Conservation (phyloP, 2,888 invertebrate genomes). For the Drosophila mimetica region DNA sequence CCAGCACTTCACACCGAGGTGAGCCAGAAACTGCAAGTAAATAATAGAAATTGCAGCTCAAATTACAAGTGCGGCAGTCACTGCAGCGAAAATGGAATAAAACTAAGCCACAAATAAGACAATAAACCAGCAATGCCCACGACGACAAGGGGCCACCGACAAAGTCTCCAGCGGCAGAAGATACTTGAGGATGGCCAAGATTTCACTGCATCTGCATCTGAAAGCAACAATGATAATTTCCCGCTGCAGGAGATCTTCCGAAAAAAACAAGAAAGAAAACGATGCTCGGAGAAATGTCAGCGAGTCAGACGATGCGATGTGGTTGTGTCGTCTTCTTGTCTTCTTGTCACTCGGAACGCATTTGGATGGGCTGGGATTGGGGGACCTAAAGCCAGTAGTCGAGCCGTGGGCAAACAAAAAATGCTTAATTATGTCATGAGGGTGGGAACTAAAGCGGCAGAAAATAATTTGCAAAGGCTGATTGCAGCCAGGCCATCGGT, state of each 20-base stretch:
- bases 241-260: slow-evolving; percentile 68
- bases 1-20: slow-evolving; percentile 59
- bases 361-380: slow-evolving; percentile 32
- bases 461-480: slow-evolving; percentile 53
- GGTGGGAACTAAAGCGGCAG: slow-evolving; percentile 77
- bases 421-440: slow-evolving; percentile 84
- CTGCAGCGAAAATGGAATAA: slow-evolving; percentile 51
- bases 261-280: slow-evolving; percentile 47
- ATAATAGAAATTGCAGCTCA: slow-evolving; percentile 66
- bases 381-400: slow-evolving; percentile 9
- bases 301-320: slow-evolving; percentile 50
- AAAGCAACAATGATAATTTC: slow-evolving; percentile 67
- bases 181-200: slow-evolving; percentile 48
- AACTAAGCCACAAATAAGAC: slow-evolving; percentile 58
- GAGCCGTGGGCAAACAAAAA: slow-evolving; percentile 51
- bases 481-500: slow-evolving; percentile 22
- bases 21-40: slow-evolving; percentile 75
- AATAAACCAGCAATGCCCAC: slow-evolving; percentile 67
- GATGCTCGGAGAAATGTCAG: slow-evolving; percentile 62
- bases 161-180: slow-evolving; percentile 22
- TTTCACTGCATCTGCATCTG: slow-evolving; percentile 61
- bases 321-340: slow-evolving; percentile 34
- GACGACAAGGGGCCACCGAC: slow-evolving; percentile 31
- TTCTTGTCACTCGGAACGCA: slow-evolving; percentile 59
- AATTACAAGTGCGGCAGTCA: slow-evolving; percentile 52